These are phyloP conservation scores for Desoria tigrina DNA, from an alignment of 2,888 invertebrate genomes.

Conservation along the genomic window DNA sequence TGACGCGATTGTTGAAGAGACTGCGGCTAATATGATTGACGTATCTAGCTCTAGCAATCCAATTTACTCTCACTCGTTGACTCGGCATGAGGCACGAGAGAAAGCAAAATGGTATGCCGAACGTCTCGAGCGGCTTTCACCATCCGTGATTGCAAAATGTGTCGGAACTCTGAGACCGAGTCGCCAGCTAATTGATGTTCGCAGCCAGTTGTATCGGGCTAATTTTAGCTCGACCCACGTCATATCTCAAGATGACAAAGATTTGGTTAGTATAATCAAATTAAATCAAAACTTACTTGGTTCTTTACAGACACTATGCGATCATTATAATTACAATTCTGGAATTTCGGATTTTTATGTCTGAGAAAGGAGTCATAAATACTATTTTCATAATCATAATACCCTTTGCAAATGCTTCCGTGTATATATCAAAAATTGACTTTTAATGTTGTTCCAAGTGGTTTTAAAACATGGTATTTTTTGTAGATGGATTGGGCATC, in stretches of 20 bases:
- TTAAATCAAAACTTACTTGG: no score
- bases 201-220: neutral
- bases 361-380: no score
- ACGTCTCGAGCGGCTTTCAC: neutral
- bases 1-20: neutral
- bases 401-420: neutral
- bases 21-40: slow-evolving; percentile 5
- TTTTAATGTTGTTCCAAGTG: no score
- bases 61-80: neutral
- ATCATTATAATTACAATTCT: no score
- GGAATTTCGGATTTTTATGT: no score
- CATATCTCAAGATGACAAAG: neutral
- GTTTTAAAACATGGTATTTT: no score
- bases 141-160: no score
- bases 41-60: neutral
- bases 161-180: no score
- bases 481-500: slow-evolving; percentile 1
- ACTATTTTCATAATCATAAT: neutral
- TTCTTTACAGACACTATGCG: no score
- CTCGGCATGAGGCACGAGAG: neutral
- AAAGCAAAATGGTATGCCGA: neutral
- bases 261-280: neutral
- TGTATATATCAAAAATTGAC: neutral
- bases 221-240: neutral
- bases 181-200: no score